Base-by-base conservation (phyloP, 1,140 invertebrate species). In the Lanistes nyassanus region DNA sequence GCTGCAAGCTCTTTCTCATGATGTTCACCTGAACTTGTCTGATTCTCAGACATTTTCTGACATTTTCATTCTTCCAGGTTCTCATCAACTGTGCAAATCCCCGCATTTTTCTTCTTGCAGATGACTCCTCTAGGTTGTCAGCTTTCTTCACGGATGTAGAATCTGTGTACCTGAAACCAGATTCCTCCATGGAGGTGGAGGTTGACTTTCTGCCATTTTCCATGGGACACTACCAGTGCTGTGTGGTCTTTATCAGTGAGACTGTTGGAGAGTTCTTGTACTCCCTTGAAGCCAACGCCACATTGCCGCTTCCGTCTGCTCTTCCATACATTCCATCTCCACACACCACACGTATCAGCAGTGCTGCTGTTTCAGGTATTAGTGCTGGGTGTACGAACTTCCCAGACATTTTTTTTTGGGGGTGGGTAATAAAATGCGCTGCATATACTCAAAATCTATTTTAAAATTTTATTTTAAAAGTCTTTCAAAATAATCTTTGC, bases 221-320 rank as follows among this genome's bases (percentile, higher is more conserved):
- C 65, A 81, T 86, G 31, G 88, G 87, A 76, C 84, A 85, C 60
- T 82, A 83, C 53, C 84, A 87, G 77, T 89, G 85, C 67, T 86
- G 85, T 7, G 80, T 89, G 7, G 84, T 89, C 47, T 88, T 90
- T 77, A 79, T 84, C 13, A 88, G 88, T 80, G 85, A 87, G 66
- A 77, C 78, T 19, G 82, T 89, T 60, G 89, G 89, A 72, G 89
- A 90, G 82, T 88, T 90, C 70, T 64, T 90, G 36, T 89, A 89
- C 77, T 84, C 82, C n/a, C 85, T 90, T 58, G 87, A 88, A 76
- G 88, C 85, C 36, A 84, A 74, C 37, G 82, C 87, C 34, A 78
- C 75, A 3, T 68, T 85, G 55, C 89, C 89, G 26, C 78, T 86
- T 26, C 84, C 87, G 0, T 81, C 81, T 58, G 65, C 76, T 16